Conservation (phyloP, 2,797 vertebrate genomes). For the Decapterus maruadsi region DNA sequence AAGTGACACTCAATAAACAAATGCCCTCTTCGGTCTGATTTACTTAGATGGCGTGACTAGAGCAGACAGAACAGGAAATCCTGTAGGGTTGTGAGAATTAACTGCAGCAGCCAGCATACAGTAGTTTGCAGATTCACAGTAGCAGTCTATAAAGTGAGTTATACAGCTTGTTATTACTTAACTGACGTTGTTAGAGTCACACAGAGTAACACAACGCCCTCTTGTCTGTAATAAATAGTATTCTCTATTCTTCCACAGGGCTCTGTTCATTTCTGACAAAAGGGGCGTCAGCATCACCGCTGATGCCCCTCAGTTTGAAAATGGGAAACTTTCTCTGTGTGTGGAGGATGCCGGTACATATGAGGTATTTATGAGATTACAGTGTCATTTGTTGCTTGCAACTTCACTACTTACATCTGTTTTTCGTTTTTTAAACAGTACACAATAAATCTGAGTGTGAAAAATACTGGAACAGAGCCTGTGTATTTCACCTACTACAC, state of each 20-base stretch:
- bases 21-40: neutral
- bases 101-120: neutral
- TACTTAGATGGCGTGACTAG: neutral
- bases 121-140: neutral
- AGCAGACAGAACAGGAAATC: neutral
- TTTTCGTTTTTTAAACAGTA: neutral
- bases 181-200: neutral
- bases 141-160: neutral
- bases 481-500: constrained; percentile 86
- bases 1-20: neutral
- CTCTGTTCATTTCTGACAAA: constrained; percentile 83
- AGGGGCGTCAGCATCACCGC: constrained; percentile 84
- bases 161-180: neutral
- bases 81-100: neutral
- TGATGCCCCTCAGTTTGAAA: neutral
- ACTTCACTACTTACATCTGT: neutral
- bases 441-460: constrained; percentile 75
- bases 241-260: constrained; percentile 70
- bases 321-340: constrained; percentile 76
- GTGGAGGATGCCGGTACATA: constrained; percentile 5
- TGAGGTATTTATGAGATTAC: constrained; percentile 62
- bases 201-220: neutral
- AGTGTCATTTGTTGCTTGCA: neutral
- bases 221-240: neutral
- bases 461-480: constrained; percentile 78